These are phyloP conservation scores for Monopterus albus DNA, from an alignment of 2,113 vertebrate genomes.

Conservation along the genomic window DNA sequence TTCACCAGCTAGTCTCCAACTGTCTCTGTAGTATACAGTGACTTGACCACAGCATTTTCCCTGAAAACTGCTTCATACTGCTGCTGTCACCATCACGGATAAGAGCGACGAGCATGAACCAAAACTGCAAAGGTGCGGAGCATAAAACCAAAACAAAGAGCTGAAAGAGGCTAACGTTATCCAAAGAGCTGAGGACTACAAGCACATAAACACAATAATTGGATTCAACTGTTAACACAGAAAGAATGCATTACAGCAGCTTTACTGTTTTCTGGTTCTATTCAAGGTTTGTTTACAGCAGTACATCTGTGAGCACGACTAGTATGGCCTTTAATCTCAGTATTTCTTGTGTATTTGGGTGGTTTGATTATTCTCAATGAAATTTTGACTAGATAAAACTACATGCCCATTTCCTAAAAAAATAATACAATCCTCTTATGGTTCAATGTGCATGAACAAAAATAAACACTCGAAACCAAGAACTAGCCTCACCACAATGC, in stretches of 20 bases:
- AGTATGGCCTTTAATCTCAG: background rate
- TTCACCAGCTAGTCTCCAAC: background rate
- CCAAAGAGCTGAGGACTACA: background rate
- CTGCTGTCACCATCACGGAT: too few species aligned
- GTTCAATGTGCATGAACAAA: slow-evolving; percentile 4
- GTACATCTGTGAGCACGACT: background rate
- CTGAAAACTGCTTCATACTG: background rate
- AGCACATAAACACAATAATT: background rate
- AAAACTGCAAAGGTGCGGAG: background rate
- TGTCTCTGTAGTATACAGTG: background rate
- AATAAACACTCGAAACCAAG: slow-evolving; percentile 26
- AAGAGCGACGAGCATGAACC: background rate
- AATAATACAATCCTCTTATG: background rate
- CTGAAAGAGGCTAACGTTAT: background rate
- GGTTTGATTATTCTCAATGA: background rate
- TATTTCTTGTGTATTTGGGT: background rate
- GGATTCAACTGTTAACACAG: background rate
- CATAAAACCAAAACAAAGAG: background rate
- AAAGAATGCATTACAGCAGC: background rate
- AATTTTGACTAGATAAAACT: slow-evolving; percentile 25
- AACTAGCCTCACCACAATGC: background rate
- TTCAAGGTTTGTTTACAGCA: background rate
- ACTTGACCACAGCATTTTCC: background rate
- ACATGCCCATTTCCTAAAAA: slow-evolving; percentile 5
- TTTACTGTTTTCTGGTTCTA: background rate